phyloP scores from a whole-genome alignment of 2,888 invertebrate species.

The Allacma fusca region DNA sequence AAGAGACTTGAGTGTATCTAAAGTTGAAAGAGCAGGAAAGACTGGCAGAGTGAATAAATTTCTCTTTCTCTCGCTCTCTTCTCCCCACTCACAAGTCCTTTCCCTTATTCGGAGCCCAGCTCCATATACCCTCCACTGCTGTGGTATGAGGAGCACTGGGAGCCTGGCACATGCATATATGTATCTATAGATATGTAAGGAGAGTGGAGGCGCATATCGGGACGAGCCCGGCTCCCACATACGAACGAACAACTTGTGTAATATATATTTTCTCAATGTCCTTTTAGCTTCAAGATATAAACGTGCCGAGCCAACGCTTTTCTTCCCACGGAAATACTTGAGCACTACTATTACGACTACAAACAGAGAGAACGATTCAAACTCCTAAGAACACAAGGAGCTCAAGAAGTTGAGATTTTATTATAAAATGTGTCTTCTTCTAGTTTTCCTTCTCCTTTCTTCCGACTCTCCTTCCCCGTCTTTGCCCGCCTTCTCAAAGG shows the following conservation, averaged over 20 bases:
- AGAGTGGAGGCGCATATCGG: too few relatives aligned
- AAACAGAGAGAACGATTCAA: conserved; percentile 13
- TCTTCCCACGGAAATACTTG: conserved; percentile 7
- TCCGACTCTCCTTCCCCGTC: not conserved
- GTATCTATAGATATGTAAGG: too few relatives aligned
- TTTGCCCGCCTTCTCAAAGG: not conserved
- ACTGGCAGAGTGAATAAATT: conserved; percentile 17
- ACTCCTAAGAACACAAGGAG: conserved; percentile 23
- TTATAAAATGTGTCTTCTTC: conserved; percentile 15
- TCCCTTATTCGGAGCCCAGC: not conserved
- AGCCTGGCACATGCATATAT: too few relatives aligned
- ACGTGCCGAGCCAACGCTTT: not conserved
- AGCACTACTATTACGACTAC: conserved; percentile 12
- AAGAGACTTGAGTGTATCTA: conserved; percentile 17
- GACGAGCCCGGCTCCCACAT: too few relatives aligned
- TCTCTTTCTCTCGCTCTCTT: conserved; percentile 8
- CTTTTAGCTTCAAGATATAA: conserved; percentile 17
- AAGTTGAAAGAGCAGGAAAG: conserved; percentile 34
- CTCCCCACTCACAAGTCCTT: not conserved
- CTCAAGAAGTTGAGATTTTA: conserved; percentile 23
- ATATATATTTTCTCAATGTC: conserved; percentile 27
- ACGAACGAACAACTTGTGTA: conserved; percentile 16
- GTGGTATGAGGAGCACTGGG: too few relatives aligned
- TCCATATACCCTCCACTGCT: not conserved
- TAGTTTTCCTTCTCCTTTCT: not conserved